A percentile compares a stretch with the other conserved stretches of the same genome.
Conservation (phyloP, 1,140 invertebrate species). For the Tetranychus cinnabarinus region DNA sequence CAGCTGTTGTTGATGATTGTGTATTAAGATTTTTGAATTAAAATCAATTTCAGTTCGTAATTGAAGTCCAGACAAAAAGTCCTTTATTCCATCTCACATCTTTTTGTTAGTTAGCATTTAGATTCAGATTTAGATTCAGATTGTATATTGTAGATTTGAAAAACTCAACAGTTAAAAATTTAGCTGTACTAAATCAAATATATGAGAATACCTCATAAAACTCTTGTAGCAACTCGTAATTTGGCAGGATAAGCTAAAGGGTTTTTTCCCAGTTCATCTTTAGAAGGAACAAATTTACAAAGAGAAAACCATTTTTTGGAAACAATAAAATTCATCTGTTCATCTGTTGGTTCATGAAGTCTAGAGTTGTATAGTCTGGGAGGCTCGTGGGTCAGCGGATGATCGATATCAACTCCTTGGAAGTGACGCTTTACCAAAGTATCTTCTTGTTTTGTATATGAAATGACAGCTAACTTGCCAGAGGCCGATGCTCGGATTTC, state of each 20-base stretch:
- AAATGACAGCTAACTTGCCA: conserved; percentile 52
- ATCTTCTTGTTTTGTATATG: conserved; percentile 84
- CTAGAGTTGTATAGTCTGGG: conserved; percentile 16
- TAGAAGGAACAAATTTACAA: conserved; percentile 53
- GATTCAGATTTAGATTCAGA: no score
- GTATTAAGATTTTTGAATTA: no score
- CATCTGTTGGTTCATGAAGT: conserved; percentile 19
- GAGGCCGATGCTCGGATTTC: neutral
- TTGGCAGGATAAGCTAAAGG: conserved; percentile 65
- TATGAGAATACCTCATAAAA: neutral
- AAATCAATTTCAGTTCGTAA: no score
- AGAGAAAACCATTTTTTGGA: conserved; percentile 45
- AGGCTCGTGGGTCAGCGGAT: conserved; percentile 16
- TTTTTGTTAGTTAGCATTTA: no score
- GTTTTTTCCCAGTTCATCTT: conserved; percentile 48
- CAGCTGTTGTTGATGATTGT: no score
- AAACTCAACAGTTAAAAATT: no score
- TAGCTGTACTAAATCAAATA: no score
- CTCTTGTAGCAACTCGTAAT: conserved; percentile 49
- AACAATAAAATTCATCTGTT: conserved; percentile 33
- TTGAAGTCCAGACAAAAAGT: no score
- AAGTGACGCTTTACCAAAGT: conserved; percentile 80
- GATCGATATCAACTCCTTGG: conserved; percentile 40
- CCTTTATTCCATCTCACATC: no score
- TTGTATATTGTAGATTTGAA: no score